Evolutionary conservation across 1,140 invertebrate species (phyloP).

Genomic region (Hylaeus anthracinus): DNA sequence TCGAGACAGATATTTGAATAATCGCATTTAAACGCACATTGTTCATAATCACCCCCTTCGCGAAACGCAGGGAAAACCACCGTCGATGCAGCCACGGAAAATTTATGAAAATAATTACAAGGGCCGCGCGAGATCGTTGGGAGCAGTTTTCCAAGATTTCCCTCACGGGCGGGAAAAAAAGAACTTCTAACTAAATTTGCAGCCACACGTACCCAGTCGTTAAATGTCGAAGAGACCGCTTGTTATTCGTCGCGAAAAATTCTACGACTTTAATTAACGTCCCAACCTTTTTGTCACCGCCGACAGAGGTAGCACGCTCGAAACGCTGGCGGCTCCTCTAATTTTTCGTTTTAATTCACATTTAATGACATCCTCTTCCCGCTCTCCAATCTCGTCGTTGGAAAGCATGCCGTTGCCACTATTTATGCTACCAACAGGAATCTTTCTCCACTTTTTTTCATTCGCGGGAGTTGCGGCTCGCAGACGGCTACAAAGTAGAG

Average conservation of each 20-base stretch:
- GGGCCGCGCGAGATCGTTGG: background rate
- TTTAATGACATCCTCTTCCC: constrained; percentile 30
- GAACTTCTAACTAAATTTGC: background rate
- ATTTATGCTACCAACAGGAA: constrained; percentile 26
- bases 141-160: background rate
- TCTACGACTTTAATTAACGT: constrained; percentile 46
- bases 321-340: constrained; percentile 22
- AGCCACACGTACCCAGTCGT: background rate
- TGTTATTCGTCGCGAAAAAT: constrained; percentile 27
- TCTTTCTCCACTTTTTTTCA: background rate
- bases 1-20: no score
- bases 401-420: constrained; percentile 17
- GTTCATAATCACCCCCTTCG: no score
- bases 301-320: constrained; percentile 1
- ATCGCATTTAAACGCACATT: no score
- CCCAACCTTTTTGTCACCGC: constrained; percentile 18
- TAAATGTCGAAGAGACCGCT: constrained; percentile 31
- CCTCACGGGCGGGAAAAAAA: background rate
- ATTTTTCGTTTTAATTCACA: constrained; percentile 49
- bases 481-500: constrained; percentile 10
- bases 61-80: no score
- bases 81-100: background rate
- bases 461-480: background rate
- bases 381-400: background rate
- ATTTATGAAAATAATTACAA: background rate